Evolutionary conservation across 2,888 invertebrate species (phyloP).

Genomic region (Mystacides longicornis): DNA sequence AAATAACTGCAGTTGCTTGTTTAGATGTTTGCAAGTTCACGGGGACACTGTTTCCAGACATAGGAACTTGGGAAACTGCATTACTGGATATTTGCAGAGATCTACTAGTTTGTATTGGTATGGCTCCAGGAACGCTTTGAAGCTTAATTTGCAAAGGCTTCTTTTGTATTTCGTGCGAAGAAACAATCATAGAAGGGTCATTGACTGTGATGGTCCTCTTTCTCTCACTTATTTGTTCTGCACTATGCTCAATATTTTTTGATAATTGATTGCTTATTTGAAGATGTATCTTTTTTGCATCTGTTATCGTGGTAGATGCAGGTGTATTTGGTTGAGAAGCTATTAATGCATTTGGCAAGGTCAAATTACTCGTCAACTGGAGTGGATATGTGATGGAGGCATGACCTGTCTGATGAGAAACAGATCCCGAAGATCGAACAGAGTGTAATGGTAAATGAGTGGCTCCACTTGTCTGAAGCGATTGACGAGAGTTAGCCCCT

Average conservation of each 20-base stretch:
- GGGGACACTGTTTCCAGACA: slow-evolving; percentile 29
- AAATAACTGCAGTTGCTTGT: neutral
- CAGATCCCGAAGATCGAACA: neutral
- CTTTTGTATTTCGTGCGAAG: neutral
- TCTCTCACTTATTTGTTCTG: neutral
- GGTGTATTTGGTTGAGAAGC: neutral
- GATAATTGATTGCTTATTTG: neutral
- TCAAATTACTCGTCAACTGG: too few relatives aligned
- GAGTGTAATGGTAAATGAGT: neutral
- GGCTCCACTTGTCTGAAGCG: neutral
- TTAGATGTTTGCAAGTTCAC: neutral
- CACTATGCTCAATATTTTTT: neutral
- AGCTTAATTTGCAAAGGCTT: slow-evolving; percentile 12
- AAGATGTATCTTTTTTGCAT: neutral
- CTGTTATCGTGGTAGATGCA: neutral
- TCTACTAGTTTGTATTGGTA: slow-evolving; percentile 32
- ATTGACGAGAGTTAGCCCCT: too few relatives aligned
- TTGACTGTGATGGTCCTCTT: neutral
- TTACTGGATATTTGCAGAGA: slow-evolving; percentile 31
- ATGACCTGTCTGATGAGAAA: too few relatives aligned
- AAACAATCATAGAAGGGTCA: neutral
- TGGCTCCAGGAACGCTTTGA: slow-evolving; percentile 30
- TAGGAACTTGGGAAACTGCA: slow-evolving; percentile 30
- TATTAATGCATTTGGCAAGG: neutral
- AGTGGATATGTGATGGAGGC: neutral